Conservation (phyloP, 2,797 vertebrate species). For the Sebastes diploproa region DNA sequence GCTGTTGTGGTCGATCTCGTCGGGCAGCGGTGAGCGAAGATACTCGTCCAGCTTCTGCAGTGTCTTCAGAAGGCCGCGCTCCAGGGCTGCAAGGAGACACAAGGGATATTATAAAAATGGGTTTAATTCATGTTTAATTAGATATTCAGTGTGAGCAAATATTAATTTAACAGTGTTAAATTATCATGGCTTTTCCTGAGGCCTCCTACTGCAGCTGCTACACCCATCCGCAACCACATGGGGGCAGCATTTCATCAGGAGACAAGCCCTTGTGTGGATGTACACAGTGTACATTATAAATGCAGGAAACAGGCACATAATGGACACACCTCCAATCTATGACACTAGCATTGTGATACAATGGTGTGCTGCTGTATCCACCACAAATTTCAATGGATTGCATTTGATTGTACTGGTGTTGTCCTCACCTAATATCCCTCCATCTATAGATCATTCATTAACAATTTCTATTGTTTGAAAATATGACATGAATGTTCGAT, state of each 20-base stretch:
- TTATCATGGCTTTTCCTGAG: neutral
- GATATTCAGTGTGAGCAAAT: neutral
- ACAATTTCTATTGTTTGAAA: conserved; percentile 29
- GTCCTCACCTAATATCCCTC: neutral
- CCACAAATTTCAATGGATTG: neutral
- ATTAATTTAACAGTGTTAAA: neutral
- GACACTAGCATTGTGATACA: neutral
- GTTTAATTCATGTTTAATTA: neutral
- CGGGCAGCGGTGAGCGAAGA: conserved; percentile 90
- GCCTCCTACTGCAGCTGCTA: neutral
- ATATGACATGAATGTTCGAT: conserved; percentile 20
- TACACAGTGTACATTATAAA: neutral
- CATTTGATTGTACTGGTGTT: neutral
- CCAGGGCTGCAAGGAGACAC: conserved; percentile 80
- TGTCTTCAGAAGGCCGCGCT: conserved; percentile 93
- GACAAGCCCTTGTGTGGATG: neutral
- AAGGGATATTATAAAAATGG: neutral
- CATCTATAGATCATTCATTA: conserved; percentile 10
- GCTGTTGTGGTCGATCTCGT: conserved; percentile 98
- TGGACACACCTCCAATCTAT: neutral
- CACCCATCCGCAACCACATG: conserved; percentile 59
- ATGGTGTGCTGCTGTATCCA: too few relatives aligned
- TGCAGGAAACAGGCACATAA: neutral
- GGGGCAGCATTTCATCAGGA: conserved; percentile 67
- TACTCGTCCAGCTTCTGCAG: conserved; percentile 98